Conservation (phyloP, 1,140 invertebrate genomes). For the Eupristina koningsbergeri region DNA sequence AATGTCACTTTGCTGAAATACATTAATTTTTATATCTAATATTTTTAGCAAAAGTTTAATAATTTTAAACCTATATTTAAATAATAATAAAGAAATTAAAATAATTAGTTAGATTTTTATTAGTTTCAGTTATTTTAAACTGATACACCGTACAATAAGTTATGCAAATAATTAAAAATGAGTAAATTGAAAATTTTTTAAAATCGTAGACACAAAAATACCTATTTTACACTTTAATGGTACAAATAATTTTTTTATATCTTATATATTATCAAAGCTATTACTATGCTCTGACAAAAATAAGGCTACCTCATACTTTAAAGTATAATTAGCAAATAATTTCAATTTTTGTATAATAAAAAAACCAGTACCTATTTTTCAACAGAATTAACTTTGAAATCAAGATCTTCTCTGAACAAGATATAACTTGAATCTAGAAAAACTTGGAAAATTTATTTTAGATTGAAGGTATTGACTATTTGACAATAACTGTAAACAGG, state of each 20-base stretch:
- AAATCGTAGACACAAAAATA: slow-evolving; percentile 11
- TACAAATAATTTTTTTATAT: slow-evolving; percentile 42
- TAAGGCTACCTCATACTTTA: not conserved
- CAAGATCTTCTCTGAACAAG: slow-evolving; percentile 45
- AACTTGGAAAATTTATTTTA: slow-evolving; percentile 63
- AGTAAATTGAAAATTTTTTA: slow-evolving; percentile 33
- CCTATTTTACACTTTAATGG: slow-evolving; percentile 19
- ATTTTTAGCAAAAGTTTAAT: not conserved
- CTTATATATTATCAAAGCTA: slow-evolving; percentile 39
- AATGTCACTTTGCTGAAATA: not conserved
- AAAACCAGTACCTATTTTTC: slow-evolving; percentile 33
- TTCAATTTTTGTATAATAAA: slow-evolving; percentile 26
- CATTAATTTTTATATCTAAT: not conserved
- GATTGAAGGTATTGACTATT: slow-evolving; percentile 55
- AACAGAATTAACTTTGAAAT: slow-evolving; percentile 34
- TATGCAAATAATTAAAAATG: slow-evolving; percentile 40
- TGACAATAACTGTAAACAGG: slow-evolving; percentile 16
- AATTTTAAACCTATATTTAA: slow-evolving; percentile 55
- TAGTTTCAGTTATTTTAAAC: slow-evolving; percentile 37
- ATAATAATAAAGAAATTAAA: not conserved
- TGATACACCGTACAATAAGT: slow-evolving; percentile 44
- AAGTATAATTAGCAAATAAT: slow-evolving; percentile 14
- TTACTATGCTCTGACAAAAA: slow-evolving; percentile 34
- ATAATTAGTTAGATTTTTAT: slow-evolving; percentile 32
- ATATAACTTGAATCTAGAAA: slow-evolving; percentile 54